Percentiles rank a stretch among this genome's conserved stretches.
These are phyloP conservation scores for Himalopsyche phryganea DNA, from an alignment of 1,140 invertebrate species.

Conservation along the genomic window DNA sequence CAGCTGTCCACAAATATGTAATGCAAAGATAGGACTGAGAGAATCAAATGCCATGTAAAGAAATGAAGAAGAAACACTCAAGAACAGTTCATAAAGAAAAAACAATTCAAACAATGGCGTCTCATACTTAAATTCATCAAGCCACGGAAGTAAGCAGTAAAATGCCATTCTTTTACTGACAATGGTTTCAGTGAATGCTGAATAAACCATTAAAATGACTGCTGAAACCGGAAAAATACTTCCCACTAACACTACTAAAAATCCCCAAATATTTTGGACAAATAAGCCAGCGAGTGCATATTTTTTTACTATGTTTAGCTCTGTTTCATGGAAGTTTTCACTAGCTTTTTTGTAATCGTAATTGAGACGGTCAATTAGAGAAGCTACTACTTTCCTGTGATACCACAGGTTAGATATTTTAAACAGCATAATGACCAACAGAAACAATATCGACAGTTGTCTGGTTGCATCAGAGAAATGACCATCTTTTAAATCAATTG, in stretches of 20 bases:
- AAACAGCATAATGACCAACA: slow-evolving; percentile 12
- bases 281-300: slow-evolving; percentile 4
- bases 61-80: neutral
- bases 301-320: slow-evolving; percentile 9
- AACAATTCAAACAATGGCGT: slow-evolving; percentile 17
- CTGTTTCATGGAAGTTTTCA: slow-evolving; percentile 2
- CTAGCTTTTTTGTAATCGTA: slow-evolving; percentile 15
- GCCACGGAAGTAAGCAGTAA: slow-evolving; percentile 8
- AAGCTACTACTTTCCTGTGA: slow-evolving; percentile 4
- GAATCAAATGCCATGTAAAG: slow-evolving; percentile 21
- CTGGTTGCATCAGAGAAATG: slow-evolving; percentile 21
- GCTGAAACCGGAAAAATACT: slow-evolving; percentile 2
- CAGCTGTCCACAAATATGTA: slow-evolving; percentile 26
- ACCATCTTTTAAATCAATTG: neutral
- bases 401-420: slow-evolving; percentile 11
- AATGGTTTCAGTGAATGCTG: neutral
- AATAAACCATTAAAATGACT: slow-evolving; percentile 12
- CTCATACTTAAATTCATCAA: slow-evolving; percentile 16
- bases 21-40: slow-evolving; percentile 10
- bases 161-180: slow-evolving; percentile 21
- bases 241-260: neutral
- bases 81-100: slow-evolving; percentile 12
- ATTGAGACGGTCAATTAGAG: slow-evolving; percentile 14
- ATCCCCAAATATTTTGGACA: slow-evolving; percentile 14
- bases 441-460: slow-evolving; percentile 20